A percentile compares a stretch with the other conserved stretches of the same genome.
These are phyloP conservation scores for Anticlea derivata DNA, from an alignment of 2,888 invertebrate species.

Conservation along the genomic window DNA sequence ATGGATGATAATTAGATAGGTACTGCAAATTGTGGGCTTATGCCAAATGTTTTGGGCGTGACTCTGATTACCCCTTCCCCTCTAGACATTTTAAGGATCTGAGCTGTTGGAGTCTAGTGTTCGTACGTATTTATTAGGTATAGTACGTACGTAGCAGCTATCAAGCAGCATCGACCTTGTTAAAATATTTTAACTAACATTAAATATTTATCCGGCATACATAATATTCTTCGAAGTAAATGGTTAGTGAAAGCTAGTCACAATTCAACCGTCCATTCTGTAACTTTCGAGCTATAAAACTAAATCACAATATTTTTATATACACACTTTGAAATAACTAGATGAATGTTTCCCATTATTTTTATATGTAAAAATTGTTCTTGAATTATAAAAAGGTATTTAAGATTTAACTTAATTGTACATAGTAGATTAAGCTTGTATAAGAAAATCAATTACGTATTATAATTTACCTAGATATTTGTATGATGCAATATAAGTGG, in stretches of 20 bases:
- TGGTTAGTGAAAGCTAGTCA: slow-evolving; percentile 58
- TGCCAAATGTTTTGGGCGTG: no score
- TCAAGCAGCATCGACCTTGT: not conserved
- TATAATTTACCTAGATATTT: no score
- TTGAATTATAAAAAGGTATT: not conserved
- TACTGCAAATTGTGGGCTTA: no score
- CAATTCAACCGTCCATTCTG: slow-evolving; percentile 31
- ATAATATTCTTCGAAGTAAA: slow-evolving; percentile 22
- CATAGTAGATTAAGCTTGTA: slow-evolving; percentile 44
- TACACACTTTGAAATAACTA: not conserved
- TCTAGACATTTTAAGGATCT: no score
- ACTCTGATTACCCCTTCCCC: no score
- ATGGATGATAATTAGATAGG: no score
- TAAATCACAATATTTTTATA: slow-evolving; percentile 4
- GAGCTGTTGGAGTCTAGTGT: no score
- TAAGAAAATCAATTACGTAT: no score
- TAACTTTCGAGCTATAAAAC: slow-evolving; percentile 14
- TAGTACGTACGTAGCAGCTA: not conserved
- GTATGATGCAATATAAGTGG: slow-evolving; percentile 38
- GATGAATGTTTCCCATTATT: no score
- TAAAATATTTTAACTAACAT: not conserved
- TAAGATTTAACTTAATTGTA: slow-evolving; percentile 41
- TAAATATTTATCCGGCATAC: not conserved
- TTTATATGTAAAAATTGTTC: not conserved
- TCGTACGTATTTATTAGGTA: not conserved